Evolutionary conservation across 53 echinoderm and acorn worm species (phyloP).

Genomic region (Echinarachnius parma): DNA sequence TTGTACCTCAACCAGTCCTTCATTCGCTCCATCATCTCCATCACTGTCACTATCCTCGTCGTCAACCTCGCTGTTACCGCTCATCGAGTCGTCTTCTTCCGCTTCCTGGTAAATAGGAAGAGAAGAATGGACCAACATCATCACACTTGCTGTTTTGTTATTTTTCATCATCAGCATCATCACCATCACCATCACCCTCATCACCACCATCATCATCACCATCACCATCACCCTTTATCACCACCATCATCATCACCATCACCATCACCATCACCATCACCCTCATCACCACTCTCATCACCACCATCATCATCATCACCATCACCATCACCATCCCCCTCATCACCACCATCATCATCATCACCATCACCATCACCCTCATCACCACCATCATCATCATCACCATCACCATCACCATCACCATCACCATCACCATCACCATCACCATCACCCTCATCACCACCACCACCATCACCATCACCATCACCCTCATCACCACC

Average conservation of each 20-base stretch:
- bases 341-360: slow-evolving; percentile 11
- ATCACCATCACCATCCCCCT: slow-evolving; percentile 37
- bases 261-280: not conserved
- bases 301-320: slow-evolving; percentile 57
- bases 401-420: not conserved
- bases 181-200: no score
- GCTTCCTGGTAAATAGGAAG: no score
- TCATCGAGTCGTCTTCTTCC: no score
- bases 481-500: slow-evolving; percentile 53
- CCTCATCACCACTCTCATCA: slow-evolving; percentile 4
- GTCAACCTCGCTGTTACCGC: no score
- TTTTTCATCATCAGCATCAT: no score
- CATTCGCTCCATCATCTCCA: no score
- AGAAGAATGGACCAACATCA: no score
- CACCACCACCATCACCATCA: slow-evolving; percentile 26
- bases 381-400: no score
- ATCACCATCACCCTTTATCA: not conserved
- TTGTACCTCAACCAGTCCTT: no score
- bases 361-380: not conserved
- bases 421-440: not conserved
- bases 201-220: slow-evolving; percentile 3
- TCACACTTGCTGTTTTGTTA: no score
- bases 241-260: not conserved
- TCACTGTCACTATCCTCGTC: no score
- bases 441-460: not conserved